Base-by-base conservation (phyloP, 2,888 invertebrate species). In the Orthosia incerta region DNA sequence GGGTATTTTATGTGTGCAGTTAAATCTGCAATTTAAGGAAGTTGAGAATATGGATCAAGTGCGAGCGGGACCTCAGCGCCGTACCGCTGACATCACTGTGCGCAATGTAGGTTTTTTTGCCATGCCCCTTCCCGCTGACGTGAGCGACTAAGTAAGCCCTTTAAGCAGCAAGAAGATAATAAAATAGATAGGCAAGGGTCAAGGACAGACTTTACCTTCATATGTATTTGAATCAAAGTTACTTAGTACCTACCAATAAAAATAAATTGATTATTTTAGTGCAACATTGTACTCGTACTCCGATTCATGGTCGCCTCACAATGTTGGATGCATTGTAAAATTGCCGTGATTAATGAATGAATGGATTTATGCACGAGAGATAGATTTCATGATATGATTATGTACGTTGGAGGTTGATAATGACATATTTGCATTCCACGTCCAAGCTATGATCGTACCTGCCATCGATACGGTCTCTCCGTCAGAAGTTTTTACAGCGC, bases 341-440 rank as follows among this genome's bases (percentile, higher is more conserved):
- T 65, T 57, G 72, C 64, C 57, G 55, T 76, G 53, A 59, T n/a
- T n/a, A n/a, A n/a, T 80, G 63, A 59, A 59, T 50, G 48, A 13
- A 62, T 62, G 62, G 46, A 13, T 26, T 79, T 57, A 51, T 20
- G 72, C 39, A 72, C 46, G 39, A 39, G 13, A 39, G 51, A 26
- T 11, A 57, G 73, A 57, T 51, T 46, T 57, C 3, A 12, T 48
- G 46, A 79, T 71, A 53, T 45, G 39, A 63, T 72, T 77, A 50
- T 23, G 46, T 39, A 48, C 2, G 12, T 15, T 55, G 1, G 9
- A 46, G 53, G 15, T 15, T 46, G 11, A 12, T 26, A 39, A 7
- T 39, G 9, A 39, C 39, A 15, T 12, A 20, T 5, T 50, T 11
- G 16, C 15, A 26, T 20, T n/a, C 39, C 20, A 55, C 46, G 20